Evolutionary conservation across 92 coral and sea anemone species (phyloP).

Genomic region (Galaxea fascicularis): DNA sequence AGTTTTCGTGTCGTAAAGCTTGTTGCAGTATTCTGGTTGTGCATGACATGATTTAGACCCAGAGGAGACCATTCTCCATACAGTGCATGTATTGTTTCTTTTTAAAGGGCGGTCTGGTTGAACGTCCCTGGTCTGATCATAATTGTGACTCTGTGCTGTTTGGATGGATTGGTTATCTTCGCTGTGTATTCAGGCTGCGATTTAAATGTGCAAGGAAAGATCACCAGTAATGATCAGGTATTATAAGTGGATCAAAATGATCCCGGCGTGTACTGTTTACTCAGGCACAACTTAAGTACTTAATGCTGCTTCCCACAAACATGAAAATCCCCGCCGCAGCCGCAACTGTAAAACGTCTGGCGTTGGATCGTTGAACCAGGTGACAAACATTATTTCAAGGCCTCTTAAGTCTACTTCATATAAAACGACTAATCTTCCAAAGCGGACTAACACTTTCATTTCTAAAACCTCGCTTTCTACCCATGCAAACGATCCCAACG

Average conservation of each 20-base stretch:
- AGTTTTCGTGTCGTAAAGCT: too few species aligned
- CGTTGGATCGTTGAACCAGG: too few species aligned
- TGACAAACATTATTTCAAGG: too few species aligned
- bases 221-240: constrained; percentile 97
- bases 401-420: too few species aligned
- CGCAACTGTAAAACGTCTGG: too few species aligned
- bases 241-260: background rate
- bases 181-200: constrained; percentile 91
- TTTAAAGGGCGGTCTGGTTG: constrained; percentile 67
- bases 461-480: too few species aligned
- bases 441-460: too few species aligned
- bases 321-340: too few species aligned
- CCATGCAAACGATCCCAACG: too few species aligned
- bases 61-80: background rate
- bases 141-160: constrained; percentile 85
- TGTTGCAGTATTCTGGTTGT: too few species aligned
- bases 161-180: constrained; percentile 96
- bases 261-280: background rate
- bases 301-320: too few species aligned
- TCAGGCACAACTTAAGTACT: background rate
- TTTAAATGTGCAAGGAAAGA: constrained; percentile 49
- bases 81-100: background rate
- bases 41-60: background rate
- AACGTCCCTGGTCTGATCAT: constrained; percentile 90
- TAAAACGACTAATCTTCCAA: too few species aligned